A percentile compares a stretch with the other conserved stretches of the same genome.
These are phyloP conservation scores for Sylvilagus floridanus DNA, from an alignment of 2,797 vertebrate genomes.

Conservation along the genomic window DNA sequence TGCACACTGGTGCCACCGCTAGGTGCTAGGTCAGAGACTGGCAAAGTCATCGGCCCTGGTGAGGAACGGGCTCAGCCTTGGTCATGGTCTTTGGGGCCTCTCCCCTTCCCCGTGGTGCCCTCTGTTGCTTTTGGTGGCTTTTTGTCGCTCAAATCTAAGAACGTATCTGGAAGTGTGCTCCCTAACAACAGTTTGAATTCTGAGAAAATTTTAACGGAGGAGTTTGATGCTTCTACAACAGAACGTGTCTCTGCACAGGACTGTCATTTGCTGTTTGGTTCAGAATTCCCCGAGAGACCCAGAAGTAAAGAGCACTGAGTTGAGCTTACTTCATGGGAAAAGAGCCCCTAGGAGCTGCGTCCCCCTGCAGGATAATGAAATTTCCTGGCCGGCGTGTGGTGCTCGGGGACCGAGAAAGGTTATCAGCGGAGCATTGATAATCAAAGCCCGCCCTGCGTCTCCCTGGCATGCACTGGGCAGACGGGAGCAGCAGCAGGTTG, in stretches of 20 bases:
- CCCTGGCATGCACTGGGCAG: slow-evolving; percentile 82
- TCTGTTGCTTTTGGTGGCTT: not conserved
- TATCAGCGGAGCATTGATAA: slow-evolving; percentile 93
- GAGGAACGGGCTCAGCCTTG: not conserved
- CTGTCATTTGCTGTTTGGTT: slow-evolving; percentile 27
- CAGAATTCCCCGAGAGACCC: slow-evolving; percentile 31
- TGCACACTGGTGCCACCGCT: no score
- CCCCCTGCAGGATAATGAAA: slow-evolving; percentile 88
- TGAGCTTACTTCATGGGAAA: slow-evolving; percentile 2
- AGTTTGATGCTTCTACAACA: not conserved
- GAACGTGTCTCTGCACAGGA: not conserved
- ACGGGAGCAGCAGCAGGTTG: slow-evolving; percentile 93
- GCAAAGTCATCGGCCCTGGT: not conserved
- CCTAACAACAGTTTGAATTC: not conserved
- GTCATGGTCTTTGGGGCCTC: not conserved
- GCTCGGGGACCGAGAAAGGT: slow-evolving; percentile 94
- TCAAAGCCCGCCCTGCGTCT: slow-evolving; percentile 85
- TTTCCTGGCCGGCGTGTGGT: slow-evolving; percentile 88
- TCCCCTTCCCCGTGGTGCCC: not conserved
- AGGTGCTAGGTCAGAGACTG: not conserved
- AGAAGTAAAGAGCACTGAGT: not conserved
- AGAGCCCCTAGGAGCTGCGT: slow-evolving; percentile 27
- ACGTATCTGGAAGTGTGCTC: not conserved
- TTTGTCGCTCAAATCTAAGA: not conserved
- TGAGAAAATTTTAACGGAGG: slow-evolving; percentile 1